These are phyloP conservation scores for Zoanthus sansibaricus DNA, from an alignment of 92 coral and sea anemone genomes.

Conservation along the genomic window DNA sequence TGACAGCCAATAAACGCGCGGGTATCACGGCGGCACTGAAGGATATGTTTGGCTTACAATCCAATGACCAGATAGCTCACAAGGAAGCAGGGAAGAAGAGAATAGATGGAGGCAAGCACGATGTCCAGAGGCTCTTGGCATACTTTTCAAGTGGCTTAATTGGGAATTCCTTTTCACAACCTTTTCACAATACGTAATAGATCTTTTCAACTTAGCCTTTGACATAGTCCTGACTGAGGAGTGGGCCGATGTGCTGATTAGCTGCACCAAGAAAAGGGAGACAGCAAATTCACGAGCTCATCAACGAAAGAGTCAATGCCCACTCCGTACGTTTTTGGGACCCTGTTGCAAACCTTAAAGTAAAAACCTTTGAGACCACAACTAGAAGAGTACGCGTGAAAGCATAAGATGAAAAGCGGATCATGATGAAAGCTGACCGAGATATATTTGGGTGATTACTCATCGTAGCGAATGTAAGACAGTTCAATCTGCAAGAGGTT, in stretches of 20 bases:
- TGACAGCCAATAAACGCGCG: background rate
- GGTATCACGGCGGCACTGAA: no score
- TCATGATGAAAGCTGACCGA: conserved; percentile 31
- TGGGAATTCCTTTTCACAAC: conserved; percentile 8
- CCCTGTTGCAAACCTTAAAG: background rate
- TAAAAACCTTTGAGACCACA: conserved; percentile 28
- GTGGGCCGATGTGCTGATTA: background rate
- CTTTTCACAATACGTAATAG: background rate
- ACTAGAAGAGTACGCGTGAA: conserved; percentile 19
- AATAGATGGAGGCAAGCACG: conserved; percentile 48
- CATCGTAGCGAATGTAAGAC: no score
- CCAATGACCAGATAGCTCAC: no score
- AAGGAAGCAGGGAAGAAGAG: background rate
- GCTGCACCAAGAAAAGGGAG: background rate
- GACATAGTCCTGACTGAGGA: conserved; percentile 50
- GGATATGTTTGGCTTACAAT: no score
- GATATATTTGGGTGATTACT: conserved; percentile 29
- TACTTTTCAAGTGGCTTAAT: conserved; percentile 46
- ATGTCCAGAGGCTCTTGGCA: conserved; percentile 43
- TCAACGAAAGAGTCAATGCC: conserved; percentile 14
- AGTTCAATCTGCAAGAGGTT: no score
- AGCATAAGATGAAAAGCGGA: conserved; percentile 2
- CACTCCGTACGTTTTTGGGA: conserved; percentile 12
- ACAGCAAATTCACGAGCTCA: no score
- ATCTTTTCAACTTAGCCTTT: conserved; percentile 45